Conservation (phyloP, 2,888 invertebrate genomes). For the Pharmacophagus antenor region DNA sequence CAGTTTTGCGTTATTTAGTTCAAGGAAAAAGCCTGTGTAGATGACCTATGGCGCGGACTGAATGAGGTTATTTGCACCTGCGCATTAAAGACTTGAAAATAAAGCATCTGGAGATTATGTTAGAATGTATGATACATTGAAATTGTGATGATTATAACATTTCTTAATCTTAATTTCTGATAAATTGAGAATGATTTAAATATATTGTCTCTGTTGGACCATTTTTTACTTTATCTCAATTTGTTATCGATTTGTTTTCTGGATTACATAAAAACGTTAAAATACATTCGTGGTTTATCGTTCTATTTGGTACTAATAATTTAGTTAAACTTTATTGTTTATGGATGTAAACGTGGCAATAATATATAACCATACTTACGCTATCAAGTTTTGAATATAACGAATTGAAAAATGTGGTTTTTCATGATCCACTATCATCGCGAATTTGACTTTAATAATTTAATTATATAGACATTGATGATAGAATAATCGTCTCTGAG, state of each 20-base stretch:
- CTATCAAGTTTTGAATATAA: neutral
- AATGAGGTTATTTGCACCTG: constrained; percentile 76
- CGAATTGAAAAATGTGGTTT: neutral
- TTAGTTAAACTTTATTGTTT: neutral
- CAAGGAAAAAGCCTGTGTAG: constrained; percentile 54
- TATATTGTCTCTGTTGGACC: neutral
- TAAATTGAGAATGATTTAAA: neutral
- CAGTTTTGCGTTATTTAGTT: constrained; percentile 42
- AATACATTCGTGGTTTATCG: neutral
- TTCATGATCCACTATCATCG: neutral
- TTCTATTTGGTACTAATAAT: neutral
- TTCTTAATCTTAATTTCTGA: neutral
- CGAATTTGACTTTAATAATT: too few species aligned
- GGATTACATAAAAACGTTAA: neutral
- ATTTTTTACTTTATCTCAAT: neutral
- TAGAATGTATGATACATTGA: neutral
- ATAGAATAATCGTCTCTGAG: too few species aligned
- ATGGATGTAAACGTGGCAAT: neutral
- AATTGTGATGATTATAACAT: neutral
- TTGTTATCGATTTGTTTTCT: too few species aligned
- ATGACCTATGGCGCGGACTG: constrained; percentile 70
- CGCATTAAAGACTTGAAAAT: constrained; percentile 48
- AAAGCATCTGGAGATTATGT: neutral
- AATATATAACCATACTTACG: neutral
- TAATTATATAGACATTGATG: neutral